Evolutionary conservation across 2,797 vertebrate genomes (phyloP).

Genomic region (Anolis apletophallus): DNA sequence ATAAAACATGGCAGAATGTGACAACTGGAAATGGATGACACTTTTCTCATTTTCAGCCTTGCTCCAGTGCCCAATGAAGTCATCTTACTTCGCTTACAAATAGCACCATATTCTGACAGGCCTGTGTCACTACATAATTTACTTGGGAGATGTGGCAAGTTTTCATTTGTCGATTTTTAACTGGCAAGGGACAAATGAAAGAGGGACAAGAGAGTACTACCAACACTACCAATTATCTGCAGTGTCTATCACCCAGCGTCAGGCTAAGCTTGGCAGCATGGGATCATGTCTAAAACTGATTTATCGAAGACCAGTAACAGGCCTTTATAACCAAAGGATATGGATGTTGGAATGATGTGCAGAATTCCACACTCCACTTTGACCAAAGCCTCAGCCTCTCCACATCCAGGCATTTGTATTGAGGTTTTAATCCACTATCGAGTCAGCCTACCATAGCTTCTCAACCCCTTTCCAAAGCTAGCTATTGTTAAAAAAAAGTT

Average conservation of each 20-base stretch:
- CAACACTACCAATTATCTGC: not conserved
- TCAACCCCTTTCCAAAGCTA: not conserved
- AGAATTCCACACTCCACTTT: not conserved
- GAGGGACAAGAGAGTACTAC: too few relatives aligned
- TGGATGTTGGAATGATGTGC: not conserved
- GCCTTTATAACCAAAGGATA: not conserved
- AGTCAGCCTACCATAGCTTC: not conserved
- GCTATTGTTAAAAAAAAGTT: not conserved
- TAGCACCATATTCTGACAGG: not conserved
- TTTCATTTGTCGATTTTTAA: not conserved
- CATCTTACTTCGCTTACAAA: not conserved
- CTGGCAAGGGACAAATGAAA: not conserved
- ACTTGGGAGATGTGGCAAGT: not conserved
- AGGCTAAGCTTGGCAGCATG: not conserved
- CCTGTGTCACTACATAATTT: slow-evolving; percentile 3
- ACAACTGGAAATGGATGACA: slow-evolving; percentile 33
- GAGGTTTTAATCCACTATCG: not conserved
- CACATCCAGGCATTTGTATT: not conserved
- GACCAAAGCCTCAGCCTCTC: not conserved
- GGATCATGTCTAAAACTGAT: not conserved
- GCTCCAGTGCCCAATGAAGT: not conserved
- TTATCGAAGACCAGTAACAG: not conserved
- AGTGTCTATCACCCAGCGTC: not conserved
- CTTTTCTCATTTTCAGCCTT: slow-evolving; percentile 1
- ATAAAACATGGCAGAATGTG: slow-evolving; percentile 34